phyloP scores from a whole-genome alignment of 2,888 invertebrate genomes.

The Elegia similella region DNA sequence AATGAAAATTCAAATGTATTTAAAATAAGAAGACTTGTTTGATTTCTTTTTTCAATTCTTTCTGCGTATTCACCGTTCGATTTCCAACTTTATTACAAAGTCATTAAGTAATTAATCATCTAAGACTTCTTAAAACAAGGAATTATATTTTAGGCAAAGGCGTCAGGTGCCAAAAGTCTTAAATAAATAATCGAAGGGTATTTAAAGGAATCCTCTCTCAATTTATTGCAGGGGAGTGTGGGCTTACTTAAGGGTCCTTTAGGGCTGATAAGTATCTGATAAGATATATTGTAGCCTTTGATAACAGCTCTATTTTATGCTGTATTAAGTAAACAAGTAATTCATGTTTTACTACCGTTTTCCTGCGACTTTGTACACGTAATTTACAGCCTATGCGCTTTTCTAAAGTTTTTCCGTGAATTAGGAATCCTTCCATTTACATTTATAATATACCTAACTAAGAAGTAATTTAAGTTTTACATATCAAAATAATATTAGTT shows the following conservation, averaged over 20 bases:
- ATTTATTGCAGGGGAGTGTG: slow-evolving; percentile 49
- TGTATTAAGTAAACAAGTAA: neutral
- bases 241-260: slow-evolving; percentile 12
- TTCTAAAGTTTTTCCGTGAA: too few species aligned
- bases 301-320: neutral
- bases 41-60: slow-evolving; percentile 10
- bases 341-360: neutral
- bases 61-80: neutral
- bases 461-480: too few species aligned
- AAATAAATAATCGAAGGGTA: slow-evolving; percentile 74
- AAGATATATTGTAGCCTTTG: slow-evolving; percentile 3
- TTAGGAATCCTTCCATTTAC: too few species aligned
- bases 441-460: too few species aligned
- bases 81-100: slow-evolving; percentile 21
- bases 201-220: slow-evolving; percentile 58
- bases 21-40: neutral
- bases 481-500: too few species aligned
- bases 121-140: neutral
- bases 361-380: too few species aligned
- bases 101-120: slow-evolving; percentile 26
- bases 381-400: too few species aligned
- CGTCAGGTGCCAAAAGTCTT: slow-evolving; percentile 72
- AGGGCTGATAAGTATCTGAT: slow-evolving; percentile 15
- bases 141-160: slow-evolving; percentile 30
- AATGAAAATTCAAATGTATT: neutral